These are phyloP conservation scores for Leptinotarsa defecta DNA, from an alignment of 1,140 invertebrate genomes.

Conservation along the genomic window DNA sequence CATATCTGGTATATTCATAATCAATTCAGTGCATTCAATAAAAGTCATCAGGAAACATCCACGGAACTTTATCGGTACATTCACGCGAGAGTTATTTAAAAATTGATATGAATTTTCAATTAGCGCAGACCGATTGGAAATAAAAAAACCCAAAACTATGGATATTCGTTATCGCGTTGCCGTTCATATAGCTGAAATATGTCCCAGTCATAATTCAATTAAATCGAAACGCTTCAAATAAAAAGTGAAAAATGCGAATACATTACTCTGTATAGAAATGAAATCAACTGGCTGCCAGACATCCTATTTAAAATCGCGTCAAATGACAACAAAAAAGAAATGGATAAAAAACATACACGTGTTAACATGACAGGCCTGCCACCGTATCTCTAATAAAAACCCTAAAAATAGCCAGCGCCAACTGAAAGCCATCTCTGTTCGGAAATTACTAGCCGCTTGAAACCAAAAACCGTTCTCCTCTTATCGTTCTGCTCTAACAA, in stretches of 20 bases:
- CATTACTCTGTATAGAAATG: conserved; percentile 40
- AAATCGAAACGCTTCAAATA: conserved; percentile 40
- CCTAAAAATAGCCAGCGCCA: conserved; percentile 34
- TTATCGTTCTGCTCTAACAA: conserved; percentile 29
- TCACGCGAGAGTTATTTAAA: conserved; percentile 3
- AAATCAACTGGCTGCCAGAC: conserved; percentile 40
- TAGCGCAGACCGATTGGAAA: conserved; percentile 12
- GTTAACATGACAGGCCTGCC: conserved; percentile 42
- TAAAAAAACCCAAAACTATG: conserved; percentile 6
- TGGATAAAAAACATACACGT: conserved; percentile 38
- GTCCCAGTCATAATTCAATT: conserved; percentile 41
- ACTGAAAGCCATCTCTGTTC: conserved; percentile 34
- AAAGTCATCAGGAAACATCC: neutral
- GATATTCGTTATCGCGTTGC: conserved; percentile 13
- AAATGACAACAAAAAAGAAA: conserved; percentile 37
- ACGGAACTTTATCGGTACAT: neutral
- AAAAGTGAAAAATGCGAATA: conserved; percentile 43
- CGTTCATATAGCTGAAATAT: conserved; percentile 21
- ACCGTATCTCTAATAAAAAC: conserved; percentile 40
- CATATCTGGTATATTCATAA: too few relatives aligned
- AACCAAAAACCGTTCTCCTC: conserved; percentile 27
- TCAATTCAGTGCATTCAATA: neutral
- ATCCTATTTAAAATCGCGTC: conserved; percentile 37
- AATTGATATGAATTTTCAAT: conserved; percentile 30
- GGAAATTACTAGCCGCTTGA: conserved; percentile 31